Conservation (phyloP, 2,888 invertebrate species). For the Melangyna quadrimaculata region DNA sequence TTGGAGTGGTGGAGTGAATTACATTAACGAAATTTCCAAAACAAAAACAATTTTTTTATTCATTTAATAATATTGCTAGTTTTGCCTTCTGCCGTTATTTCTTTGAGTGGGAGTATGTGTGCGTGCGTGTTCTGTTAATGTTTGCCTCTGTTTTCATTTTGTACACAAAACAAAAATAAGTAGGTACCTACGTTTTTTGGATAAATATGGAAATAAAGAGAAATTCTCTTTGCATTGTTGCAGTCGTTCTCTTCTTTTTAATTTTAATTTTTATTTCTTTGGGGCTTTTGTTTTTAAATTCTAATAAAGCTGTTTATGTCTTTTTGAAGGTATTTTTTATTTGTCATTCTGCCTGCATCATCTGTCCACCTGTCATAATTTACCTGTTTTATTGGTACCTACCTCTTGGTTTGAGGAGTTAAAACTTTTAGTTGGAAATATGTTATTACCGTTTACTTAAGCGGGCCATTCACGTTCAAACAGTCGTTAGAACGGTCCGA, state of each 20-base stretch:
- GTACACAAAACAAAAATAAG: not conserved
- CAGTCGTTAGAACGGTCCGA: no score
- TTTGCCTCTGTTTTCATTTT: conserved; percentile 52
- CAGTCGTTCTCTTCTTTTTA: not conserved
- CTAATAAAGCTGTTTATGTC: not conserved
- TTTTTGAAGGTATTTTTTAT: not conserved
- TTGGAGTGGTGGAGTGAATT: not conserved
- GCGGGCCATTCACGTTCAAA: no score
- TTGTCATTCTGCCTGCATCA: not conserved
- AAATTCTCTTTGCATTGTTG: not conserved
- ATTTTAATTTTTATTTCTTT: not conserved
- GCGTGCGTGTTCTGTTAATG: not conserved
- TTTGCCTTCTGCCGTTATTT: conserved; percentile 23
- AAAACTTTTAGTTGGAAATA: not conserved
- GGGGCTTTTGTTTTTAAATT: not conserved
- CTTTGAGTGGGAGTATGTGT: conserved; percentile 10
- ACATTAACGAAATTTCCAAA: conserved; percentile 19
- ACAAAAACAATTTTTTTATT: conserved; percentile 4
- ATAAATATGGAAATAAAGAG: not conserved
- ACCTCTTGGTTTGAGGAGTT: not conserved
- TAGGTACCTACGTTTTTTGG: no score
- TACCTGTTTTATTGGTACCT: not conserved
- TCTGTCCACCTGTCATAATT: not conserved
- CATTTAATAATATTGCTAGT: not conserved
- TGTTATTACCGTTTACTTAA: no score